These are phyloP conservation scores for Lordiphosa fenestrarum DNA, from an alignment of 2,888 invertebrate genomes.

Conservation along the genomic window DNA sequence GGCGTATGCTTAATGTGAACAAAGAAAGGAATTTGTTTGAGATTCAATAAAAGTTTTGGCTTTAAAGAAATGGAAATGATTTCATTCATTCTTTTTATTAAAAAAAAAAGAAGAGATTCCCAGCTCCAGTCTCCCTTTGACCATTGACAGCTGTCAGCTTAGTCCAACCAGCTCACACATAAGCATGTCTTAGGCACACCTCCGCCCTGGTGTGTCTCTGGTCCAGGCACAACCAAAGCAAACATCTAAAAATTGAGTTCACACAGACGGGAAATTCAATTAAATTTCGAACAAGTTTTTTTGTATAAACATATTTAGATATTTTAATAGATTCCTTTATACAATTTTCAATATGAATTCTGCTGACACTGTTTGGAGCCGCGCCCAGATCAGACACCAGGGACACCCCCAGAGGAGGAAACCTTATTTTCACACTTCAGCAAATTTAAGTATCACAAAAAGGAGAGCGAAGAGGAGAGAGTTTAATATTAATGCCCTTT, in stretches of 20 bases:
- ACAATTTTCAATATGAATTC: conserved; percentile 26
- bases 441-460: conserved; percentile 35
- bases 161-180: conserved; percentile 5
- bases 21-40: no score
- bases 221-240: conserved; percentile 13
- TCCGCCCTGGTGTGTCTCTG: neutral
- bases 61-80: no score
- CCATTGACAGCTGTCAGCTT: conserved; percentile 42
- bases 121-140: no score
- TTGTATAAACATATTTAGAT: conserved; percentile 25
- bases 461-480: conserved; percentile 6
- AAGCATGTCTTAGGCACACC: conserved; percentile 22
- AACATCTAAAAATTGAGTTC: conserved; percentile 27
- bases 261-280: conserved; percentile 39
- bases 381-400: neutral
- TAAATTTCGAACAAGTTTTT: conserved; percentile 38
- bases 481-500: conserved; percentile 30
- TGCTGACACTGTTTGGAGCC: neutral
- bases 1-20: conserved; percentile 7
- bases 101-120: no score
- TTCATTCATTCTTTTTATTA: no score
- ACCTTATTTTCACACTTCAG: conserved; percentile 51
- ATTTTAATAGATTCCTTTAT: conserved; percentile 20
- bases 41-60: no score
- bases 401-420: neutral